Percentiles rank a stretch among this genome's conserved stretches.
Conservation (phyloP, 2,888 invertebrate species). For the Nephrotoma appendiculata region DNA sequence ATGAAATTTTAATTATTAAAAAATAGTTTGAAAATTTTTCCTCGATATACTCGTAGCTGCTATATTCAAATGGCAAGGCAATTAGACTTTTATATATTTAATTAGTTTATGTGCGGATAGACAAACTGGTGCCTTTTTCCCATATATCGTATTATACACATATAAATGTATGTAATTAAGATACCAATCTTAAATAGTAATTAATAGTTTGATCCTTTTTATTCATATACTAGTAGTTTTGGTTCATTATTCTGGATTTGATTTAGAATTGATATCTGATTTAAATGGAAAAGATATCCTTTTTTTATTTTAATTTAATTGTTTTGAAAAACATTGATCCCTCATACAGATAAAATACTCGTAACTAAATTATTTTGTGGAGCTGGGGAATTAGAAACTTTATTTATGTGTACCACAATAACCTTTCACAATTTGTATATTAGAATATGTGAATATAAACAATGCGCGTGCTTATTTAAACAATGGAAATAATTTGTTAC, state of each 20-base stretch:
- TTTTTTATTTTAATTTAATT: not conserved
- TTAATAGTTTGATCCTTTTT: not conserved
- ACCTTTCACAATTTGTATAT: not conserved
- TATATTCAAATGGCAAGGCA: not conserved
- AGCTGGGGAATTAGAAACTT: not conserved
- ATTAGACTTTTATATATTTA: not conserved
- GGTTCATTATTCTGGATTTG: not conserved
- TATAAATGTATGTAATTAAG: not conserved
- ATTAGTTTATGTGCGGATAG: not conserved
- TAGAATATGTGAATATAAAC: no score
- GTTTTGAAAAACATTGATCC: not conserved
- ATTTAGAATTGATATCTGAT: not conserved
- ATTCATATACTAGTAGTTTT: not conserved
- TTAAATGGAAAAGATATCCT: not conserved
- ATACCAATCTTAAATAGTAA: not conserved
- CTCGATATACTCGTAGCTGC: not conserved
- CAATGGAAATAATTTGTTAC: no score
- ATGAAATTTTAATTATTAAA: not conserved
- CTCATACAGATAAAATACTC: not conserved
- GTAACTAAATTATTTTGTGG: not conserved
- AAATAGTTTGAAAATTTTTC: not conserved
- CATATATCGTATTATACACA: not conserved
- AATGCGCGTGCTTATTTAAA: no score
- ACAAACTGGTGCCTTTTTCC: not conserved
- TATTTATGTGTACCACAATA: not conserved